These are phyloP conservation scores for Cryptocephalus moraei DNA, from an alignment of 2,888 invertebrate genomes.

Conservation along the genomic window DNA sequence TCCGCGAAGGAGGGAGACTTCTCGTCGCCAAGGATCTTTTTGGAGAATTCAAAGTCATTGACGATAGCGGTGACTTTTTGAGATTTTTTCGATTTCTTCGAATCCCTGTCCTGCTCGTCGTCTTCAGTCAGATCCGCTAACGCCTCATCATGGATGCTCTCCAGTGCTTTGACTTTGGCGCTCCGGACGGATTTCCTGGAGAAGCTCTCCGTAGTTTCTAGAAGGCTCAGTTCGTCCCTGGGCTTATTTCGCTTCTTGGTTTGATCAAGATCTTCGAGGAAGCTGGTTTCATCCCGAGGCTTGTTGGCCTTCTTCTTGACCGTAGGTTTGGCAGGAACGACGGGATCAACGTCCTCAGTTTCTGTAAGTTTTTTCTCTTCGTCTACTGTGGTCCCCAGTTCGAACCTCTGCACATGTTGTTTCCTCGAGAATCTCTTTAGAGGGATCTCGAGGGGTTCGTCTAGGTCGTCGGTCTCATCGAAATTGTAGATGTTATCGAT, in stretches of 20 bases:
- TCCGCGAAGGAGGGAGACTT: conserved; percentile 9
- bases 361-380: background rate
- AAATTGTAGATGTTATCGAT: conserved; percentile 13
- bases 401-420: no score
- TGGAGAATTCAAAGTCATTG: conserved; percentile 1
- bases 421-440: no score
- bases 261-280: no score
- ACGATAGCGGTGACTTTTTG: background rate
- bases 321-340: no score
- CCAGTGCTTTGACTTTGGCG: conserved; percentile 23
- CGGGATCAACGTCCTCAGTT: background rate
- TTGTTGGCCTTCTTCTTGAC: no score
- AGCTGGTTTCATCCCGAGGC: no score
- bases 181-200: conserved; percentile 13
- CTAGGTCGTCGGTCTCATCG: conserved; percentile 12
- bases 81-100: conserved; percentile 3
- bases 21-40: conserved; percentile 4
- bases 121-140: conserved; percentile 14
- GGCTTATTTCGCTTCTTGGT: no score
- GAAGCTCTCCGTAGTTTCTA: no score
- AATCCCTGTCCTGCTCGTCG: conserved; percentile 2
- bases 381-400: no score
- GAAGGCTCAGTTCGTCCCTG: no score
- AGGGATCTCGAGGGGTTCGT: background rate
- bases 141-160: conserved; percentile 23